These are phyloP conservation scores for Ceratitis capitata DNA, from an alignment of 1,140 invertebrate species.

Conservation along the genomic window DNA sequence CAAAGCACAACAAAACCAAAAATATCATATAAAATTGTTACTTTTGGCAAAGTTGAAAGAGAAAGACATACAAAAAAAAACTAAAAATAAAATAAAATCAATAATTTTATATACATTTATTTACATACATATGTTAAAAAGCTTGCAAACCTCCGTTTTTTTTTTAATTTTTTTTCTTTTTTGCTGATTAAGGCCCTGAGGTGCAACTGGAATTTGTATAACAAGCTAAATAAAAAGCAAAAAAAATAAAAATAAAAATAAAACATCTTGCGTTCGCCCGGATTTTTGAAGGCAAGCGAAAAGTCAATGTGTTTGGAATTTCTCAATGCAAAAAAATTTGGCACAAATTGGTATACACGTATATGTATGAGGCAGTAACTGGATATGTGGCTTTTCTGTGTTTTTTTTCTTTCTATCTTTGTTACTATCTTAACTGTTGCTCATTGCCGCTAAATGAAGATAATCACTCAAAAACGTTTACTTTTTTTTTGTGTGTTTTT, in stretches of 20 bases:
- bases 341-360: no score
- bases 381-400: not conserved
- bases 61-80: not conserved
- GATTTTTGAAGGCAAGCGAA: not conserved
- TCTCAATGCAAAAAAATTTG: not conserved
- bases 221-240: no score
- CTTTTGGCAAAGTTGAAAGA: not conserved
- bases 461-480: not conserved
- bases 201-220: not conserved
- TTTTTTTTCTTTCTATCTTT: not conserved
- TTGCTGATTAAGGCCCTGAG: not conserved
- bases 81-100: not conserved
- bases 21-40: not conserved
- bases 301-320: not conserved
- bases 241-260: no score
- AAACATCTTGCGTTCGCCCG: no score
- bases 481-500: not conserved
- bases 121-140: not conserved
- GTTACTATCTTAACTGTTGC: not conserved
- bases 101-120: not conserved
- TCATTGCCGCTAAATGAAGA: not conserved
- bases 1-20: not conserved
- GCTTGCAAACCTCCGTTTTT: no score
- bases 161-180: no score
- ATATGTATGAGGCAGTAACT: not conserved